phyloP scores from a whole-genome alignment of 2,888 invertebrate genomes.

The Encarsia formosa region DNA sequence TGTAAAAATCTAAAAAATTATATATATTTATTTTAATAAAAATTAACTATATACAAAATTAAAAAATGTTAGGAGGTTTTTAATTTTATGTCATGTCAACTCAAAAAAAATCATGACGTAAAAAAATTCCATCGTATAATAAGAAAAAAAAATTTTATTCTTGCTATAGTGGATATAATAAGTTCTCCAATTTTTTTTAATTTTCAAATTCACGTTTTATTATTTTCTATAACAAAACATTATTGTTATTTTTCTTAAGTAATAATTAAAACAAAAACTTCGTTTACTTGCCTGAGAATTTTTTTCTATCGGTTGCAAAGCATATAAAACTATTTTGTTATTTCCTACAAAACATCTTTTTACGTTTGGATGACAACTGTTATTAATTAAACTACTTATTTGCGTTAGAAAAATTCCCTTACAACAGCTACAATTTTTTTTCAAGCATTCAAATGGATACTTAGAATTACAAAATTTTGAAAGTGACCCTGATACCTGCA shows the following conservation, averaged over 20 bases:
- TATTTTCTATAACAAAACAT: not conserved
- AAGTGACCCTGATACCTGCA: no score
- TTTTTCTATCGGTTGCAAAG: not conserved
- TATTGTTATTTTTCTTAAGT: not conserved
- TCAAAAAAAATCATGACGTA: no score
- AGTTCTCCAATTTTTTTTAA: no score
- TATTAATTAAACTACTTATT: not conserved
- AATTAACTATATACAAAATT: no score
- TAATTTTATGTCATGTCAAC: no score
- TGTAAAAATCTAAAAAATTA: slow-evolving; percentile 64
- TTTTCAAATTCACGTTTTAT: no score
- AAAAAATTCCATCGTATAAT: no score
- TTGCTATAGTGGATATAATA: no score
- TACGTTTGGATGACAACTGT: not conserved
- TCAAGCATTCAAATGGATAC: not conserved
- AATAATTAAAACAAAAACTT: slow-evolving; percentile 3
- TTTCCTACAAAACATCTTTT: not conserved
- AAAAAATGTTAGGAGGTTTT: no score
- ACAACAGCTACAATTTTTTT: not conserved
- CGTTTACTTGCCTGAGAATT: not conserved
- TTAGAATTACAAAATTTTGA: not conserved
- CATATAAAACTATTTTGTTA: not conserved
- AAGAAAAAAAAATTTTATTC: no score
- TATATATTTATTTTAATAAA: not conserved
- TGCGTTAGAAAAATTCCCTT: not conserved